Conservation (phyloP, 2,113 vertebrate species). For the Cephalopterus ornatus region DNA sequence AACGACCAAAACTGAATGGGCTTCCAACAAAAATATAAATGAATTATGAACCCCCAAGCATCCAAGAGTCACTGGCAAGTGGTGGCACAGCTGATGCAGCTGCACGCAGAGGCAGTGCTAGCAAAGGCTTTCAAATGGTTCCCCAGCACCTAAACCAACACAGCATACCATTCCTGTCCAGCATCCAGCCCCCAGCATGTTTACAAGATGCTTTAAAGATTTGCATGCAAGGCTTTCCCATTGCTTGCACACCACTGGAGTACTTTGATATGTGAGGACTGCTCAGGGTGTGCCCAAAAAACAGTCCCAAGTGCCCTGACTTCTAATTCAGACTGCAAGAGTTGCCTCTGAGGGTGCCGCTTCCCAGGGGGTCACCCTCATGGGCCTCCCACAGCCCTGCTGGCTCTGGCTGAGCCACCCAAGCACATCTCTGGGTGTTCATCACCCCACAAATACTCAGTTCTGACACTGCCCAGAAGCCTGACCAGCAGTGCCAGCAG, state of each 20-base stretch:
- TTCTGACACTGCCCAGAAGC: fast-evolving
- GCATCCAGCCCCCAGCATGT: not conserved
- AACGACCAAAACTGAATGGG: slow-evolving; percentile 10
- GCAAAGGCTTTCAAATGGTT: not conserved
- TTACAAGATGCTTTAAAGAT: not conserved
- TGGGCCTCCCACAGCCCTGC: fast-evolving
- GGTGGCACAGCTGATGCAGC: slow-evolving; percentile 3
- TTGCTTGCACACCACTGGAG: fast-evolving
- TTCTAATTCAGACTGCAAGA: not conserved
- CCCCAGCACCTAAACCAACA: not conserved
- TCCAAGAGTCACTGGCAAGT: not conserved
- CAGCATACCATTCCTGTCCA: not conserved
- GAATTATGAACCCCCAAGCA: slow-evolving; percentile 2
- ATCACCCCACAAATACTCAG: not conserved
- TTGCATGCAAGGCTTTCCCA: fast-evolving
- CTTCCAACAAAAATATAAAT: slow-evolving; percentile 41
- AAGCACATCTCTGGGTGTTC: not conserved
- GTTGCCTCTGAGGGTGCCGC: not conserved
- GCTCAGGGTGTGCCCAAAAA: not conserved
- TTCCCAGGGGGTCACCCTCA: not conserved
- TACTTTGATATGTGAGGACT: fast-evolving
- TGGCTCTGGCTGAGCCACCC: not conserved
- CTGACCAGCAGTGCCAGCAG: not conserved
- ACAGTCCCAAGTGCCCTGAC: fast-evolving
- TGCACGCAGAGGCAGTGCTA: not conserved